phyloP scores from a whole-genome alignment of 2,888 invertebrate species.

The Anthrax anthrax region DNA sequence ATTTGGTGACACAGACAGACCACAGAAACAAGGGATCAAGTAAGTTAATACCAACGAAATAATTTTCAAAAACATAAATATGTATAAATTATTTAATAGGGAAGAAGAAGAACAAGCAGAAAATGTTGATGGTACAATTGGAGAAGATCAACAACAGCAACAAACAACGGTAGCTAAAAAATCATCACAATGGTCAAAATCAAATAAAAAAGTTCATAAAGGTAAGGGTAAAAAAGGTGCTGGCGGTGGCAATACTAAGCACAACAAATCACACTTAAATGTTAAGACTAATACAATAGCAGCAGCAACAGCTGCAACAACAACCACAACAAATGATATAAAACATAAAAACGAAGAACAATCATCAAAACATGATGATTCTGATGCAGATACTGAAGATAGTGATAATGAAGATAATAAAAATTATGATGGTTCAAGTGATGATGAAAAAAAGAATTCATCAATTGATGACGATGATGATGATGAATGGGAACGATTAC shows the following conservation, averaged over 20 bases:
- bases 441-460: slow-evolving; percentile 47
- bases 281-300: slow-evolving; percentile 30
- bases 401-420: slow-evolving; percentile 38
- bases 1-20: slow-evolving; percentile 62
- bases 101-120: slow-evolving; percentile 30
- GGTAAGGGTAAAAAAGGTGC: slow-evolving; percentile 43
- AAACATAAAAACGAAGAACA: slow-evolving; percentile 16
- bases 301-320: slow-evolving; percentile 23
- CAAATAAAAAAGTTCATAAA: slow-evolving; percentile 43
- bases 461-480: slow-evolving; percentile 55
- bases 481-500: slow-evolving; percentile 84
- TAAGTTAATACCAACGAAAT: slow-evolving; percentile 26
- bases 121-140: slow-evolving; percentile 19
- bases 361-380: slow-evolving; percentile 20
- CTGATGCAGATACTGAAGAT: slow-evolving; percentile 35
- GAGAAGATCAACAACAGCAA: slow-evolving; percentile 28
- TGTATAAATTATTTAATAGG: slow-evolving; percentile 19
- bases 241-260: slow-evolving; percentile 25
- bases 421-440: slow-evolving; percentile 35
- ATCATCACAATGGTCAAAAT: slow-evolving; percentile 72
- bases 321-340: slow-evolving; percentile 23
- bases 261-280: slow-evolving; percentile 23
- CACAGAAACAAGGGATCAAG: slow-evolving; percentile 49
- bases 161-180: slow-evolving; percentile 41
- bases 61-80: not conserved